Conservation (phyloP, 92 coral and sea anemone species). For the Meandrina meandrites region DNA sequence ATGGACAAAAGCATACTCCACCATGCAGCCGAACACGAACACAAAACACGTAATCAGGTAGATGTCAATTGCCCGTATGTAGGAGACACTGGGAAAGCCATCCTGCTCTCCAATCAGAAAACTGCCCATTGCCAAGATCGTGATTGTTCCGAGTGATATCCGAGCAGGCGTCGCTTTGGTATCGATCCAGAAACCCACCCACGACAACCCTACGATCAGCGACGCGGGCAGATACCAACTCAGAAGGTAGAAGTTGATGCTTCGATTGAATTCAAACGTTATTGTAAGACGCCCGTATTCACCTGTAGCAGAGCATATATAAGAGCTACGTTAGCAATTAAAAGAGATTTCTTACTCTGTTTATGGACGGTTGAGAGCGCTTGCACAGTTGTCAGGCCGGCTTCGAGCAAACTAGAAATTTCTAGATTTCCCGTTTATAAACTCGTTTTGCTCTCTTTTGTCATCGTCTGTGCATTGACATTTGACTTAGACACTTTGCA, state of each 20-base stretch:
- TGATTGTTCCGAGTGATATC: constrained; percentile 78
- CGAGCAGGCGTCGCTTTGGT: constrained; percentile 82
- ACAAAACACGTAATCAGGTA: constrained; percentile 78
- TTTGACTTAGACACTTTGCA: too few species aligned
- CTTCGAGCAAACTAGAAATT: neutral
- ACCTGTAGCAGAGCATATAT: constrained; percentile 38
- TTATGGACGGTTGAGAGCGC: too few species aligned
- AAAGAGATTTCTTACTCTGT: too few species aligned
- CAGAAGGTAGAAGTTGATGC: constrained; percentile 68
- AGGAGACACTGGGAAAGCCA: constrained; percentile 79
- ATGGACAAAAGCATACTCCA: constrained; percentile 84
- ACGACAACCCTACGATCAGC: constrained; percentile 75
- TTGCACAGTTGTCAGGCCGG: too few species aligned
- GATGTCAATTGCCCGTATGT: constrained; percentile 76
- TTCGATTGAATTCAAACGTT: constrained; percentile 65
- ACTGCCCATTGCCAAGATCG: constrained; percentile 78
- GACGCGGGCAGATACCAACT: constrained; percentile 78
- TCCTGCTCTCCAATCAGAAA: constrained; percentile 75
- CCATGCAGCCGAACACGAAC: constrained; percentile 74
- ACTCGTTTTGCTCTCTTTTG: too few species aligned
- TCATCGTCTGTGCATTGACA: too few species aligned
- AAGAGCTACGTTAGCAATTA: neutral
- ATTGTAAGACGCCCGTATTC: constrained; percentile 59
- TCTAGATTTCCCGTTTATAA: neutral
- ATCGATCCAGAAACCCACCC: constrained; percentile 88